Percentiles rank a stretch among this genome's conserved stretches.
Conservation (phyloP, 2,888 invertebrate species). For the Plusia festucae region DNA sequence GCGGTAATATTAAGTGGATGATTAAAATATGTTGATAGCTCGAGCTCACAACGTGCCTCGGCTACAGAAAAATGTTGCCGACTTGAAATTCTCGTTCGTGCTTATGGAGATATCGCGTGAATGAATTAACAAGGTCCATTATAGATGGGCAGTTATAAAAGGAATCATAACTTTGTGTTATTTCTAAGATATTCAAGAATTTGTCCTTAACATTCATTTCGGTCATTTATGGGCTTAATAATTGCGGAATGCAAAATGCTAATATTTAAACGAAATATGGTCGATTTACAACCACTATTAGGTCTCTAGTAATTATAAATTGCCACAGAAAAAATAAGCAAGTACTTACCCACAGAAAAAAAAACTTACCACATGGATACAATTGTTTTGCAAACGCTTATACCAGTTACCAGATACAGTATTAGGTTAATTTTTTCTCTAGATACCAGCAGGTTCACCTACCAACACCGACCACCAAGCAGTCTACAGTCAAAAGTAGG, state of each 20-base stretch:
- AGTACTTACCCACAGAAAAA: too few relatives aligned
- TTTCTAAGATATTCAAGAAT: constrained; percentile 32
- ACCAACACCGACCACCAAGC: constrained; percentile 32
- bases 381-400: too few relatives aligned
- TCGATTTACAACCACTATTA: too few relatives aligned
- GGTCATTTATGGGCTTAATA: constrained; percentile 12
- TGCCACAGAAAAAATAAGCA: too few relatives aligned
- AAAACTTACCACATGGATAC: too few relatives aligned
- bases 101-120: constrained; percentile 67
- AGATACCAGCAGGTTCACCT: neutral
- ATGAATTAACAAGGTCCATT: constrained; percentile 60
- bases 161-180: constrained; percentile 48
- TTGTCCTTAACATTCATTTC: constrained; percentile 34
- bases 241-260: too few relatives aligned
- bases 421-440: neutral
- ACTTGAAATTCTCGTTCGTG: constrained; percentile 68
- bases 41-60: constrained; percentile 31
- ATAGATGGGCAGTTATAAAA: constrained; percentile 55
- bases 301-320: too few relatives aligned
- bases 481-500: constrained; percentile 74
- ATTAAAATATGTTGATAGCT: constrained; percentile 80
- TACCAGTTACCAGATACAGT: neutral
- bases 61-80: constrained; percentile 62
- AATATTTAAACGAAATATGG: too few relatives aligned
- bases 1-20: constrained; percentile 76